Base-by-base conservation (phyloP, 2,888 invertebrate genomes). In the Ectobius pallidus region DNA sequence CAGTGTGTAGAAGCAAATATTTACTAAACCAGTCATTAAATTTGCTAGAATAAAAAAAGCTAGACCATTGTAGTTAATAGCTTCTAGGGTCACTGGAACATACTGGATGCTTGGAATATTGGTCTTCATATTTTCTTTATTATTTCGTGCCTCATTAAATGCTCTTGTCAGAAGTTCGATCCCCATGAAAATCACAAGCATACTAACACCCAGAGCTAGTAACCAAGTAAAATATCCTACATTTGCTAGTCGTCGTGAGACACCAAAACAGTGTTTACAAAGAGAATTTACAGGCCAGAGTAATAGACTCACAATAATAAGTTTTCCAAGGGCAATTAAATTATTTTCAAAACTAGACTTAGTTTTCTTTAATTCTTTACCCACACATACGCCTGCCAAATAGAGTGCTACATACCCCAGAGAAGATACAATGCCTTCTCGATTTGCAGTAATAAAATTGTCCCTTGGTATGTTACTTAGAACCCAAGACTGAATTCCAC, bases 361-460 rank as follows among this genome's bases (percentile, higher is more conserved):
- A 75, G 89, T 83, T 32, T 87, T 82, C 25, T 34, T 27, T n/a
- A 65, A n/a, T 9, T 11, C 18, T 46, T 46, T 42, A 25, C 91
- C 91, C 69, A 92, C 80, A 77, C 88, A 86, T 70, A 91, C 88
- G 30, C 92, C 91, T 76, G 91, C 86, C 72, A 97, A 85, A 82
- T 95, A 97, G 4, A 99, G 83, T 0, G 92, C 88, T 0, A 95
- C 84, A 81, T 95, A 98, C 1, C 99, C 98, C 0, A 92, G 84
- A 44, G 91, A 85, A 0, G 98, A 97, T 25, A 90, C 88, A 46
- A 99, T 83, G 0, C 99, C 99, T 85, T 99, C 99, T 72, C 94
- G 89, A 83, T 99, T 99, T 0, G 97, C 94, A 58, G 89, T 85
- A 4, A 97, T 76, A 39, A 96, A 84, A 70, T 85, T 86, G 49